Evolutionary conservation across 2,888 invertebrate species (phyloP).

Genomic region (Campoplex nolae): DNA sequence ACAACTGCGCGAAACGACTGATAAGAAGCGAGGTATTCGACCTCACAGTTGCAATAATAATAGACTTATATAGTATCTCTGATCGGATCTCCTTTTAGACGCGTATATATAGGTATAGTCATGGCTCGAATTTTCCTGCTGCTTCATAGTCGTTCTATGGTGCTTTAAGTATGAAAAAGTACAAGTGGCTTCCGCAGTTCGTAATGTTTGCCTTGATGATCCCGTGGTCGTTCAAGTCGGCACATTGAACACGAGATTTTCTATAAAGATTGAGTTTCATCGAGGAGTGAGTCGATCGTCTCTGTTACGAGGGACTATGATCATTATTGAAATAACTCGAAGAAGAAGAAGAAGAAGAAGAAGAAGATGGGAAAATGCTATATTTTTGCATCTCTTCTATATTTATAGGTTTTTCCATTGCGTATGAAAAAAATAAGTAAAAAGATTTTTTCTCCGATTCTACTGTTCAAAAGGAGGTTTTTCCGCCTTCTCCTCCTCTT

Average conservation of each 20-base stretch:
- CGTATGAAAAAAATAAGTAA: conserved; percentile 7
- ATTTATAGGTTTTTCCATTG: not conserved
- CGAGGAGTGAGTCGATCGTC: conserved; percentile 38
- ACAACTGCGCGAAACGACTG: not conserved
- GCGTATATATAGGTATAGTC: not conserved
- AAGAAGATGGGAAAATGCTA: conserved; percentile 1
- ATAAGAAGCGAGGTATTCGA: not conserved
- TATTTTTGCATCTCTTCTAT: conserved; percentile 1
- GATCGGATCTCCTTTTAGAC: not conserved
- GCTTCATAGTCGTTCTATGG: conserved; percentile 38
- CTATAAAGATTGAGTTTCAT: conserved; percentile 50
- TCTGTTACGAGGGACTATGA: conserved; percentile 41
- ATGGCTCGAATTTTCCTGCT: conserved; percentile 9
- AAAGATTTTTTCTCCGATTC: not conserved
- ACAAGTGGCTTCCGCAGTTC: conserved; percentile 42
- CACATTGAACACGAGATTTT: conserved; percentile 40
- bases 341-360: not conserved
- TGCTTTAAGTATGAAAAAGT: conserved; percentile 22
- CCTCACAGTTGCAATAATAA: not conserved
- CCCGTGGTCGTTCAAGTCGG: conserved; percentile 12
- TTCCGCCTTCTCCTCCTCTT: not conserved
- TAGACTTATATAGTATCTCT: conserved; percentile 3
- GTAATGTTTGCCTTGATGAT: conserved; percentile 30
- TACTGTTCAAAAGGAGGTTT: not conserved
- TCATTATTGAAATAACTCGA: conserved; percentile 53